Percentiles rank a stretch among this genome's conserved stretches.
Evolutionary conservation across 2,797 vertebrate species (phyloP).

Genomic region (Mus caroli): DNA sequence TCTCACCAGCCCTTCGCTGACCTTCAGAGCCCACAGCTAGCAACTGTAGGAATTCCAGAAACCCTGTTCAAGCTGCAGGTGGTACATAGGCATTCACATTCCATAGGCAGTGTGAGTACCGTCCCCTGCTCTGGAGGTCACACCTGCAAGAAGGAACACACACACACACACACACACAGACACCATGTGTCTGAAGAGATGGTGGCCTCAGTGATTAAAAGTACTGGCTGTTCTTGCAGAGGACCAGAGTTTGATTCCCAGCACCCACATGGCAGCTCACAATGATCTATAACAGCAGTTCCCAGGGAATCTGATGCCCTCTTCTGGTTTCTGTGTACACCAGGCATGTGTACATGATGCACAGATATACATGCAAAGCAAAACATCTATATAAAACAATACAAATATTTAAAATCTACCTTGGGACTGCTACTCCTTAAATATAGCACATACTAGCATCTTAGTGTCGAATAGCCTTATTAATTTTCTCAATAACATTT

Average conservation of each 20-base stretch:
- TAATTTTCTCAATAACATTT: conserved; percentile 37
- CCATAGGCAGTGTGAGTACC: background rate
- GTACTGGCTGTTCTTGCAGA: background rate
- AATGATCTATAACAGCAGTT: background rate
- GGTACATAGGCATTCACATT: background rate
- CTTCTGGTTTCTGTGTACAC: background rate
- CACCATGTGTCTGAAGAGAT: background rate
- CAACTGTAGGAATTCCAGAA: background rate
- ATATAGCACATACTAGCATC: background rate
- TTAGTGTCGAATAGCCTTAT: background rate
- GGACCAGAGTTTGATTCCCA: background rate
- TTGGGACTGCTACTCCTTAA: background rate
- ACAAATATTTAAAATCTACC: background rate
- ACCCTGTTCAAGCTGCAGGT: background rate
- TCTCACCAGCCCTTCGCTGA: background rate
- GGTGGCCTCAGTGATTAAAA: background rate
- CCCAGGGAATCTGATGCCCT: background rate
- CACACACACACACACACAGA: background rate
- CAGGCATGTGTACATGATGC: background rate
- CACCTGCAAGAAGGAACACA: background rate
- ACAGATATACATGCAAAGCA: background rate
- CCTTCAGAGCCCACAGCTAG: background rate
- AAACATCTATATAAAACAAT: background rate
- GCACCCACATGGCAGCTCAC: background rate
- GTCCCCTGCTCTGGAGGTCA: background rate